Percentiles rank a stretch among this genome's conserved stretches.
Conservation (phyloP, 2,888 invertebrate species). For the Spicauda simplicius region DNA sequence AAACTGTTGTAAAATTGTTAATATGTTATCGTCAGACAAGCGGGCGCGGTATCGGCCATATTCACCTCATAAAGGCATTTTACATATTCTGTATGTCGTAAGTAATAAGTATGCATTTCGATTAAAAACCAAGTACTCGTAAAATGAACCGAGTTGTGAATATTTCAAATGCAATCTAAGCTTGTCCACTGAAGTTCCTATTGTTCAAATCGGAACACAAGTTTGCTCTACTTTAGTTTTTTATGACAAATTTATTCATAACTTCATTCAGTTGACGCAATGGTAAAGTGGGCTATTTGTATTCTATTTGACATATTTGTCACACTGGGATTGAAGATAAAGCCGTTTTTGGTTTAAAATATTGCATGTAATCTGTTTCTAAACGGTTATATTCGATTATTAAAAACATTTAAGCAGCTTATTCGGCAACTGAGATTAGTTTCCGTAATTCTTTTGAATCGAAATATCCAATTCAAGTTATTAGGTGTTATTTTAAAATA, state of each 20-base stretch:
- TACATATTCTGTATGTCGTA: background rate
- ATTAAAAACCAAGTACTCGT: background rate
- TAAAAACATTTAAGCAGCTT: background rate
- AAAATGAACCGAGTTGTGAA: constrained; percentile 58
- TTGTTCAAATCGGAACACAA: constrained; percentile 61
- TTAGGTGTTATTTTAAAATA: background rate
- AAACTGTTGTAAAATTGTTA: constrained; percentile 37
- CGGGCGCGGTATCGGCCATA: constrained; percentile 70
- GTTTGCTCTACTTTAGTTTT: constrained; percentile 60
- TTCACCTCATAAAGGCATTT: constrained; percentile 8
- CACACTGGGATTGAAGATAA: constrained; percentile 14
- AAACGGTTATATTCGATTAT: constrained; percentile 10
- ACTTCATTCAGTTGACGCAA: constrained; percentile 8
- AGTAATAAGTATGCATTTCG: background rate
- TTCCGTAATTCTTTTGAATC: background rate
- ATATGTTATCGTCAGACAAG: constrained; percentile 69
- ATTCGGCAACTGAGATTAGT: background rate
- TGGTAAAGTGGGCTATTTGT: constrained; percentile 18
- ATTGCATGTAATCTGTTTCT: constrained; percentile 1
- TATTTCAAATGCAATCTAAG: constrained; percentile 82
- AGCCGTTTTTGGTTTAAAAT: constrained; percentile 18
- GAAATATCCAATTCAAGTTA: background rate
- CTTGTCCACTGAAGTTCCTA: constrained; percentile 74
- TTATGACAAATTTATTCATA: constrained; percentile 22
- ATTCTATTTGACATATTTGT: constrained; percentile 20